Conservation (phyloP, 2,797 vertebrate genomes). For the Lepilemur ruficaudatus region DNA sequence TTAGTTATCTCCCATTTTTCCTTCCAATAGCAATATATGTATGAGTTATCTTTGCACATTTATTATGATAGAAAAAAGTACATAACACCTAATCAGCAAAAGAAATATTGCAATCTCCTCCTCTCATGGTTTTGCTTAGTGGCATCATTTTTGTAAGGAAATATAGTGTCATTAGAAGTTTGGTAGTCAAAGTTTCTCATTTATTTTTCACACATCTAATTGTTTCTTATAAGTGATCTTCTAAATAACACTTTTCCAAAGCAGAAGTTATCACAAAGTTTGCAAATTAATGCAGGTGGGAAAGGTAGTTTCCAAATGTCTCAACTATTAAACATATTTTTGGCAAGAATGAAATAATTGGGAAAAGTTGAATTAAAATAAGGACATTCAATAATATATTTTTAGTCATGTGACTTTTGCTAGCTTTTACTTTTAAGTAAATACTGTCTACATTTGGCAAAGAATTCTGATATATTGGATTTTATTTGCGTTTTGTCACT, state of each 20-base stretch:
- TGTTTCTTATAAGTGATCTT: background rate
- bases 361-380: slow-evolving; percentile 20
- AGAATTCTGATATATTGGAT: background rate
- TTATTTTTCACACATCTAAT: slow-evolving; percentile 24
- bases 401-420: background rate
- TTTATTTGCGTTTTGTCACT: background rate
- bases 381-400: background rate
- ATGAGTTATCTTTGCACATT: background rate
- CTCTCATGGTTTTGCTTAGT: slow-evolving; percentile 36
- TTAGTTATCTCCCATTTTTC: background rate
- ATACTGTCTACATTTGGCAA: background rate
- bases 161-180: background rate
- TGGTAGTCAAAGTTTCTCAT: background rate
- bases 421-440: background rate
- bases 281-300: background rate
- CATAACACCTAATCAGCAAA: background rate
- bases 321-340: slow-evolving; percentile 14
- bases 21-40: background rate
- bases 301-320: slow-evolving; percentile 47
- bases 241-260: slow-evolving; percentile 27
- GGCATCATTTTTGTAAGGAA: background rate
- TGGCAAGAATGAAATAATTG: slow-evolving; percentile 8
- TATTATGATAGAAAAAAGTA: background rate
- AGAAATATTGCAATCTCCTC: background rate
- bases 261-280: slow-evolving; percentile 1